Base-by-base conservation (phyloP, 2,113 vertebrate species). In the Edolisoma coerulescens region DNA sequence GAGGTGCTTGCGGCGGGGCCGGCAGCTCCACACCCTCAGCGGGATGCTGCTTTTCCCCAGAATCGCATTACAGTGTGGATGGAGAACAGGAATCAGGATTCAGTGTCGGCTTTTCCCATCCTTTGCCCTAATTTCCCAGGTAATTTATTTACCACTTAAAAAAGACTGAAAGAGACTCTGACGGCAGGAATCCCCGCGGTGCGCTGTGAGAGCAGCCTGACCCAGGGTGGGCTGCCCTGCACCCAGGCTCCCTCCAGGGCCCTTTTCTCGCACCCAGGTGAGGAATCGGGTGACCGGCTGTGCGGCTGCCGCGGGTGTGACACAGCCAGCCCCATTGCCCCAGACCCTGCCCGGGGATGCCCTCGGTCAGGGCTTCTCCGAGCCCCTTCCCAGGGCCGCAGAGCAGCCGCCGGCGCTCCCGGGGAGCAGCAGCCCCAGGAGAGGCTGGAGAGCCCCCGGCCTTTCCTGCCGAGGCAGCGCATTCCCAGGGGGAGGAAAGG, bases 401-500 rank as follows among this genome's bases (percentile, higher is more conserved):
- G 7, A 5, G 67, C 61, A 24, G 42, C 61, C 5, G 35, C 30
- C 84, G 39, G 90, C 42, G 9, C 0, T 59, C 1, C 16, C 1
- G n/a, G 69, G 92, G 52, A 93, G 81, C 73, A 33, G 67, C 75
- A 47, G 67, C 73, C 60, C 18, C 52, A 0, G 9, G 45, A 52
- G 45, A 27, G 63, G 27, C 71, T 0, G 61, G 53, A 77, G 53
- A 91, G 53, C 76, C 70, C 37, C 30, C 1, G 1, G 82, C 13
- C 1, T 16, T 94, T 96, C 90, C 94, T 96, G 97, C 96, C 92
- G 94, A 96, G 65, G 75, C 87, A 77, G 97, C 90, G 4, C 75
- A 82, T 96, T 95, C 78, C 90, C 84, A 0, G 39, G 13, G 84
- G 64, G 87, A 92, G 89, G 91, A 94, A 94, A 94, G 90, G 93